Conservation (phyloP, 2,797 vertebrate genomes). For the Cyprinella venusta region DNA sequence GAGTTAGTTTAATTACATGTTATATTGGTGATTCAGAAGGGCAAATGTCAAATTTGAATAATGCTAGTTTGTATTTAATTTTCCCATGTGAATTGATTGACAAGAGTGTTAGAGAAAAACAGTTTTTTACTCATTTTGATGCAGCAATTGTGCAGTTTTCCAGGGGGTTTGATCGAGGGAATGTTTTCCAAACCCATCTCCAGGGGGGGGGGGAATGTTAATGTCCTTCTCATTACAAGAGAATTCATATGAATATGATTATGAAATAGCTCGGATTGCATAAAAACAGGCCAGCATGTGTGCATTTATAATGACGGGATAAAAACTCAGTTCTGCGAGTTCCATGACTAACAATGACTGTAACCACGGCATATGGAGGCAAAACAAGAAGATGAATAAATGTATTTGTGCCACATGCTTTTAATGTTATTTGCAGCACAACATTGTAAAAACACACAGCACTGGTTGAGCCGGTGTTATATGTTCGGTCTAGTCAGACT, state of each 20-base stretch:
- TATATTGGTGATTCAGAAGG: not conserved
- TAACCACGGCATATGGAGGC: not conserved
- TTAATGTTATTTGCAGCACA: not conserved
- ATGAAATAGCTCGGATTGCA: constrained; percentile 2
- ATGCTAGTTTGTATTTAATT: not conserved
- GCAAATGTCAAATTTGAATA: constrained; percentile 19
- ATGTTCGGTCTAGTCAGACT: not conserved
- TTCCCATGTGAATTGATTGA: not conserved
- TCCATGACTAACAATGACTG: not conserved
- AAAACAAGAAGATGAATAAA: not conserved
- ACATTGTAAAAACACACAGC: not conserved
- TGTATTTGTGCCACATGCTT: not conserved
- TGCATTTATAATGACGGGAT: not conserved
- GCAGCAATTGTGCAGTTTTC: not conserved
- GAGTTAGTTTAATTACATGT: constrained; percentile 23
- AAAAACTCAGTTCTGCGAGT: constrained; percentile 5
- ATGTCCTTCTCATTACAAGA: not conserved
- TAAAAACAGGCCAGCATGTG: constrained; percentile 27
- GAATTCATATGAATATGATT: constrained; percentile 32
- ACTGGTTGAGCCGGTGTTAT: not conserved
- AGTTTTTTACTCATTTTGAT: not conserved
- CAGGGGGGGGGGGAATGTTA: not conserved
- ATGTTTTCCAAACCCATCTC: not conserved
- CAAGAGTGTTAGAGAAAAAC: not conserved
- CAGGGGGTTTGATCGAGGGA: too few species aligned